Base-by-base conservation (phyloP, 2,113 vertebrate genomes). In the Ctenodactylus gundi region DNA sequence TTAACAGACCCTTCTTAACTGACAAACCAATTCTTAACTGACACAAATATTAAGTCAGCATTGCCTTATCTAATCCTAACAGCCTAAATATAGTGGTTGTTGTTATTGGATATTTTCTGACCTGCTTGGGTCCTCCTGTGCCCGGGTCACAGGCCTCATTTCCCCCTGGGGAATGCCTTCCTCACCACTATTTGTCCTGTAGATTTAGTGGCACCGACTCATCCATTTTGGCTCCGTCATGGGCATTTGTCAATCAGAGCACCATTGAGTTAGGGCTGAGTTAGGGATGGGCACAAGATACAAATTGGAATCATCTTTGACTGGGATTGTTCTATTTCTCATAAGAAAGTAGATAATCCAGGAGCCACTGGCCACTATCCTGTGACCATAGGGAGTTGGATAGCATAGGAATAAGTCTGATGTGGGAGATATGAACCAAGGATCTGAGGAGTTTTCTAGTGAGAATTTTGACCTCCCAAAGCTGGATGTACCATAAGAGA, bases 161-260 rank as follows among this genome's bases (percentile, higher is more conserved):
- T 29, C 41, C 39, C 9, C 70, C n/a, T 29, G 68, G 76, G 21
- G 21, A 87, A 7, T 34, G 17, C 3, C 7, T 11, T 55, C 46
- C 31, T 76, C 10, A 12, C 10, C 44, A 34, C 1, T 1, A 1
- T 5, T 4, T 0, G 8, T 6, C 23, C n/a, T 21, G 51, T 18
- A 44, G 49, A 18, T 31, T 53, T 90, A 67, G 60, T 1, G 7
- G 21, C 10, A 0, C 2, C 0, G 13, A 25, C 1, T 23, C 14
- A 31, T 0, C 18, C 39, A 1, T 1, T 4, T 7, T 0, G 44
- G 39, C 29, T 29, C 13, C 44, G 1, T 11, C 18, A 10, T 0
- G 1, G 51, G 29, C 8, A 6, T 3, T 13, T 0, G 29, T 46
- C 64, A 34, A 58, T 13, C 78, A 68, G 27, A 62, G 57, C 2